phyloP scores from a whole-genome alignment of 2,113 vertebrate species.

The Calonectris borealis region DNA sequence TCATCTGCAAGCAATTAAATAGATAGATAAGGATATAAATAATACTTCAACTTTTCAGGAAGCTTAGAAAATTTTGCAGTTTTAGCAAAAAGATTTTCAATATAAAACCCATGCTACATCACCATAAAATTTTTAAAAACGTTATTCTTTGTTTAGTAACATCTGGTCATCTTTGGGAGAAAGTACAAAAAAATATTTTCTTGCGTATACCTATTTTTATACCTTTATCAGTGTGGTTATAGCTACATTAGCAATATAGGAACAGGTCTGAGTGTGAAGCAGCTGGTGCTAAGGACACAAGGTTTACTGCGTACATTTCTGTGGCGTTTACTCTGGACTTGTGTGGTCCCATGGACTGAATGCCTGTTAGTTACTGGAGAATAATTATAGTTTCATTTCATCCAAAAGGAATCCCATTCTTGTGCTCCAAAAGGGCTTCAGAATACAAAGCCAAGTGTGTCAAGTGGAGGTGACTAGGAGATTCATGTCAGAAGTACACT shows the following conservation, averaged over 20 bases:
- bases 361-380: not conserved
- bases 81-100: not conserved
- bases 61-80: not conserved
- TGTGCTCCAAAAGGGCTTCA: not conserved
- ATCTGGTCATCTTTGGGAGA: not conserved
- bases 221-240: not conserved
- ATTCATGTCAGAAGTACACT: not conserved
- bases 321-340: not conserved
- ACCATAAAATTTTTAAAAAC: not conserved
- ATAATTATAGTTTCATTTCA: not conserved
- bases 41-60: not conserved
- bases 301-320: accelerated
- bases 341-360: not conserved
- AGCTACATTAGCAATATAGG: not conserved
- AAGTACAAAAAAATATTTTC: not conserved
- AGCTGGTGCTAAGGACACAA: not conserved
- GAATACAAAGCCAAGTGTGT: not conserved
- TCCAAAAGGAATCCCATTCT: not conserved
- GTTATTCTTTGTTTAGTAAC: not conserved
- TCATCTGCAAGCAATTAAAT: not conserved
- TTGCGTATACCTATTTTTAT: not conserved
- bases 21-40: not conserved
- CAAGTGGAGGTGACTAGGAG: not conserved
- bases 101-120: not conserved
- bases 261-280: not conserved